Base-by-base conservation (phyloP, 2,797 vertebrate species). In the Hipposideros larvatus region DNA sequence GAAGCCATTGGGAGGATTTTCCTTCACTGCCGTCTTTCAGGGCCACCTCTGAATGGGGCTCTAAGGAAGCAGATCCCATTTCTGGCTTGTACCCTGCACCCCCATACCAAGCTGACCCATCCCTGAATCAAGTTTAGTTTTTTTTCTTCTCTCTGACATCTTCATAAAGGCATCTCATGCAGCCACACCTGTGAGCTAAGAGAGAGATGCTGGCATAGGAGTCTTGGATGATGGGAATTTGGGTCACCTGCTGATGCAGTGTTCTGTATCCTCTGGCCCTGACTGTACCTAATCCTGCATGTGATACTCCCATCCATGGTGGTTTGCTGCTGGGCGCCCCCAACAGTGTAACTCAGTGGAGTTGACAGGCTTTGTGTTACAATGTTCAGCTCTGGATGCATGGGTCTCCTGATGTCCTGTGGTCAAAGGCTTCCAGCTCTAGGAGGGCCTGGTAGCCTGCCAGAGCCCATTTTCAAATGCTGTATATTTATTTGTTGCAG, bases 101-200 rank as follows among this genome's bases (percentile, higher is more conserved):
- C n/a, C 59, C 34, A 5, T 4, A 1, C 53, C 5, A 11, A 11
- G 73, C 46, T 1, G 3, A 26, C 59, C 22, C 14, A 0, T 22
- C 31, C 37, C 41, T 4, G 61, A 4, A 4, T 37, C n/a, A 1
- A n/a, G 31, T 13, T 8, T 1, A 1, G 4, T 19, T 11, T 46
- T 10, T 5, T 10, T 4, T 26, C n/a, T 59, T 22, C 48, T 14
- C 31, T 19, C 48, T 15, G 15, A 4, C 28, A 4, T 15, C 6
- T 0, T 21, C 11, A 2, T 5, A 4, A 61, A 19, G 31, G 26
- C 1, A 0, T 14, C 7, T 1, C 7, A 0, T 0, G 1, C 4
- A 11, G 51, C 22, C 16, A 3, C 0, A 1, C 26, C 41, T 0
- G 1, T 4, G 89, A n/a, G 71, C 90, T 4, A 2, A 6, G 43